Percentiles rank a stretch among this genome's conserved stretches.
Evolutionary conservation across 2,113 vertebrate genomes (phyloP).

Genomic region (Sitta europaea): DNA sequence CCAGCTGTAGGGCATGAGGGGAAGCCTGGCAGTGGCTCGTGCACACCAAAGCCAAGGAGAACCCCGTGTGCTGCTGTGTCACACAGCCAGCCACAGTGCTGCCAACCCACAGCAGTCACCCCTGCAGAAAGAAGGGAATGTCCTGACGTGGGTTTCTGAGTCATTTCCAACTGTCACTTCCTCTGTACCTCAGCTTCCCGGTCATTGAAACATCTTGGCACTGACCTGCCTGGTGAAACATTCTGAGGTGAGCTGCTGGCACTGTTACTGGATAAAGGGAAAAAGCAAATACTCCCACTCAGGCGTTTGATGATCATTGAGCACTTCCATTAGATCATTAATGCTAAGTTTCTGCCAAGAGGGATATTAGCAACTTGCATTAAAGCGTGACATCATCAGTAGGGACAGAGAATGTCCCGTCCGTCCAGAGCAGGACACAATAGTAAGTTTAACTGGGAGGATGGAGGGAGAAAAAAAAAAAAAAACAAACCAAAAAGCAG

Average conservation of each 20-base stretch:
- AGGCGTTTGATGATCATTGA: accelerated
- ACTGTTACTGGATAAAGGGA: background rate
- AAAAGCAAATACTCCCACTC: background rate
- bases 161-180: background rate
- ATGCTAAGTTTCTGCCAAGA: background rate
- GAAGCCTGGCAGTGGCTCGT: accelerated
- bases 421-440: background rate
- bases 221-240: background rate
- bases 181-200: background rate
- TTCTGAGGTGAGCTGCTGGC: background rate
- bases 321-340: background rate
- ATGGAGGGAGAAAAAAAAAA: no score
- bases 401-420: accelerated
- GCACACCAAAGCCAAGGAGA: accelerated
- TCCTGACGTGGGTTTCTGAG: accelerated
- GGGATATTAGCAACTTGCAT: background rate
- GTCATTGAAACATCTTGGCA: background rate
- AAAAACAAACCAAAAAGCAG: background rate
- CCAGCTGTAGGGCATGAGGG: no score
- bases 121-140: background rate
- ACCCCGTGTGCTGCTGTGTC: accelerated
- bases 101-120: background rate
- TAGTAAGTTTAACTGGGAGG: accelerated
- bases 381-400: background rate
- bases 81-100: accelerated